Evolutionary conservation across 2,113 vertebrate species (phyloP), one percentile per base, ranked within the genome.

Genomic region (Myiopsitta monachus): DNA sequence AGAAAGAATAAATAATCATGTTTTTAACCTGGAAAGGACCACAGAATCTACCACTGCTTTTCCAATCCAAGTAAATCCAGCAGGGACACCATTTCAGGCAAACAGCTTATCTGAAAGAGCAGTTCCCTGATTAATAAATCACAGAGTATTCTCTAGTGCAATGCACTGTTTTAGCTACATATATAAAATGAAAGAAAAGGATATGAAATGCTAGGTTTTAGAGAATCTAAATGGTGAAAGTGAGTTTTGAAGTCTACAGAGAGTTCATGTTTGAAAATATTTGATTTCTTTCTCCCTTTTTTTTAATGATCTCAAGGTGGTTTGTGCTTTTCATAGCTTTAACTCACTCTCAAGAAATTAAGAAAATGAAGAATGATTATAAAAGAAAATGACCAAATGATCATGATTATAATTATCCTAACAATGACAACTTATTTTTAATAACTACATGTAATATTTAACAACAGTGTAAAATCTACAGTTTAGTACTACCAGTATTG

Each of bases 111-210:
- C 88, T 97, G 88, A 96, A 97, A 87, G 94, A 98, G 59, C n/a
- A 92, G 91, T 47, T 90, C 85, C 79, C 74, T 96, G 95, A 97
- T 97, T 96, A 97, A 97, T 97, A 97, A 97, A 97, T 97, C 94
- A 96, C 77, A 38, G 52, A 31, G 5, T 78, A 74, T 92, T 93
- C 94, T 94, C 82, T 61, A 59, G 87, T 70, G 83, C 68, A 90
- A 72, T 51, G 47, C 52, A 73, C 88, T 69, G 87, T 52, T 85
- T 94, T 92, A 96, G 62, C 36, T 36, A n/a, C n/a, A 85, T 91
- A 85, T 90, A 94, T 51, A 92, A 84, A 93, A 95, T 86, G 85
- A 95, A 96, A 74, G 92, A 94, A 95, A 95, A 95, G 43, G 12
- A 76, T 94, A 75, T 76, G 69, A 96, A 91, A 83, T 44, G 76